phyloP scores from a whole-genome alignment of 2,888 invertebrate species.

The Acrocyrtus sp. region DNA sequence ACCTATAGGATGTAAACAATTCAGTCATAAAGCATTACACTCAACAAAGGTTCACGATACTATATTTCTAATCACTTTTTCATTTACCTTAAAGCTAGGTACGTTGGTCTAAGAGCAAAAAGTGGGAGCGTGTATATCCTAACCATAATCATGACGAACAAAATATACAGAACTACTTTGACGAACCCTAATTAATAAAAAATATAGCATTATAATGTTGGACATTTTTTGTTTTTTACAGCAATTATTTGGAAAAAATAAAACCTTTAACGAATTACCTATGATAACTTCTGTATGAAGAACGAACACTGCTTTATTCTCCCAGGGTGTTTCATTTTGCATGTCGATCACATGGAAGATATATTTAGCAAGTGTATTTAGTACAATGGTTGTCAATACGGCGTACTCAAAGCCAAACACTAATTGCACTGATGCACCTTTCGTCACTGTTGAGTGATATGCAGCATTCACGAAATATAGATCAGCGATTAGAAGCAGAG shows the following conservation, averaged over 20 bases:
- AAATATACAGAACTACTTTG: slow-evolving; percentile 83
- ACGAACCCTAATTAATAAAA: slow-evolving; percentile 71
- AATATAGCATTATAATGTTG: slow-evolving; percentile 1
- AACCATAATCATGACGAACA: slow-evolving; percentile 96
- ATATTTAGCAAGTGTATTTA: slow-evolving; percentile 94
- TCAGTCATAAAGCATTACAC: background rate
- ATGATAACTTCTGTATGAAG: slow-evolving; percentile 96
- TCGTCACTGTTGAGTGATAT: slow-evolving; percentile 89
- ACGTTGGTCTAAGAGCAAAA: slow-evolving; percentile 99
- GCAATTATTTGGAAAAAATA: background rate
- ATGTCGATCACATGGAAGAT: slow-evolving; percentile 87
- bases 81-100: slow-evolving; percentile 90
- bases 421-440: slow-evolving; percentile 96
- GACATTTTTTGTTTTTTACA: background rate
- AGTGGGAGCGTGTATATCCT: slow-evolving; percentile 96
- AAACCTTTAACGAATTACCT: no score
- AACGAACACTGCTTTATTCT: slow-evolving; percentile 97
- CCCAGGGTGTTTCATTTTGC: slow-evolving; percentile 96
- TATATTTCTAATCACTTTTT: background rate
- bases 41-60: background rate
- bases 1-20: slow-evolving; percentile 69
- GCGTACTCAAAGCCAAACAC: slow-evolving; percentile 99
- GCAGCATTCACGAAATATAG: slow-evolving; percentile 84
- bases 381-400: slow-evolving; percentile 90
- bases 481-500: slow-evolving; percentile 84